Conservation (phyloP, 2,113 vertebrate genomes). For the Gambusia affinis region DNA sequence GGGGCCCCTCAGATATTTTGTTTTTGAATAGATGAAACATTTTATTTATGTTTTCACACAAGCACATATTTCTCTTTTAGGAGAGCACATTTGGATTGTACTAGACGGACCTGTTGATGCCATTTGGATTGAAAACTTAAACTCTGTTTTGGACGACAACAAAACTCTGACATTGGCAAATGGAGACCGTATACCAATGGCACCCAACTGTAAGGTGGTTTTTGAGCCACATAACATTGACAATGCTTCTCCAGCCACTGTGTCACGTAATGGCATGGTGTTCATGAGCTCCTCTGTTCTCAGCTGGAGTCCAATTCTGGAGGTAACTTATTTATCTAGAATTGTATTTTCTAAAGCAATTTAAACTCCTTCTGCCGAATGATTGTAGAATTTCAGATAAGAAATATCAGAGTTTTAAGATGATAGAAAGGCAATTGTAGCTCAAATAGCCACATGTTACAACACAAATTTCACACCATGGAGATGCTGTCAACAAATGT, state of each 20-base stretch:
- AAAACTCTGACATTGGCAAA: constrained; percentile 94
- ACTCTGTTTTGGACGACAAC: constrained; percentile 97
- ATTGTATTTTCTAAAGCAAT: constrained; percentile 3
- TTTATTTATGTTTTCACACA: neutral
- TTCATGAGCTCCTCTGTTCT: constrained; percentile 98
- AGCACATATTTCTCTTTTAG: constrained; percentile 65
- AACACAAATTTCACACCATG: too few species aligned
- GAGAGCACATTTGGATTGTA: constrained; percentile 96
- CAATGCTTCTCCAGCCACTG: constrained; percentile 95
- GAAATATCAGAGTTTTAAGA: too few species aligned
- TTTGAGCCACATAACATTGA: constrained; percentile 98
- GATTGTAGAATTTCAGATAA: neutral
- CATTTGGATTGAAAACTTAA: constrained; percentile 98
- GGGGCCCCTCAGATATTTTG: neutral
- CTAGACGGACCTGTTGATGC: constrained; percentile 97
- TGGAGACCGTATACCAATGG: constrained; percentile 96
- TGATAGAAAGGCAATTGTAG: too few species aligned
- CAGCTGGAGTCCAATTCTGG: constrained; percentile 91
- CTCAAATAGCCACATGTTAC: too few species aligned
- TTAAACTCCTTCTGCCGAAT: neutral
- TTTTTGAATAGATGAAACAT: neutral
- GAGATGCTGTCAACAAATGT: too few species aligned
- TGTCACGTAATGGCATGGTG: constrained; percentile 98
- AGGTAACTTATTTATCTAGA: constrained; percentile 77
- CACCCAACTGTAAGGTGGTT: constrained; percentile 93